Percentiles rank a stretch among this genome's conserved stretches.
phyloP scores from a whole-genome alignment of 1,140 invertebrate species.

The Maconellicoccus hirsutus region DNA sequence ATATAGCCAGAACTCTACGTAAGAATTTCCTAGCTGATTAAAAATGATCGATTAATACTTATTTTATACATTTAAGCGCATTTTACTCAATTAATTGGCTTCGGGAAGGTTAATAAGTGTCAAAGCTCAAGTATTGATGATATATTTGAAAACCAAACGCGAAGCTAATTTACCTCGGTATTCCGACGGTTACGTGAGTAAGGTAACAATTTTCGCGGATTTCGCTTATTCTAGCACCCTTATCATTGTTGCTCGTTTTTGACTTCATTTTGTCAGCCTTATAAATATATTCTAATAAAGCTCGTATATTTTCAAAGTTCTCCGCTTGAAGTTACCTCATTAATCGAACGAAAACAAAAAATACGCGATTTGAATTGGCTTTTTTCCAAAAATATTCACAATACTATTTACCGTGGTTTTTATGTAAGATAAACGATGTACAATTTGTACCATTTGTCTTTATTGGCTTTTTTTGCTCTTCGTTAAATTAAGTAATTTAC shows the following conservation, averaged over 20 bases:
- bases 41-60: constrained; percentile 2
- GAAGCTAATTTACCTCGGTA: not conserved
- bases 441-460: no score
- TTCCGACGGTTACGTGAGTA: not conserved
- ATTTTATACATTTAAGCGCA: not conserved
- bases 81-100: not conserved
- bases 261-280: not conserved
- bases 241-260: not conserved
- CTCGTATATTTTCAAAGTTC: no score
- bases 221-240: not conserved
- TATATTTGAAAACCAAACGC: not conserved
- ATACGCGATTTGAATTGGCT: no score
- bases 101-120: not conserved
- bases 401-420: no score
- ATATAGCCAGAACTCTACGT: not conserved
- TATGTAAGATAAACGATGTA: no score
- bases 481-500: no score
- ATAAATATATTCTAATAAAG: no score
- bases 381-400: no score
- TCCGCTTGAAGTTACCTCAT: no score
- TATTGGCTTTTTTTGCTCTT: no score
- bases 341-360: no score
- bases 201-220: not conserved
- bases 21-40: not conserved
- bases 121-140: constrained; percentile 4